Evolutionary conservation across 2,888 invertebrate species (phyloP), one percentile per base, ranked within the genome.

Genomic region (Anticlea derivata): DNA sequence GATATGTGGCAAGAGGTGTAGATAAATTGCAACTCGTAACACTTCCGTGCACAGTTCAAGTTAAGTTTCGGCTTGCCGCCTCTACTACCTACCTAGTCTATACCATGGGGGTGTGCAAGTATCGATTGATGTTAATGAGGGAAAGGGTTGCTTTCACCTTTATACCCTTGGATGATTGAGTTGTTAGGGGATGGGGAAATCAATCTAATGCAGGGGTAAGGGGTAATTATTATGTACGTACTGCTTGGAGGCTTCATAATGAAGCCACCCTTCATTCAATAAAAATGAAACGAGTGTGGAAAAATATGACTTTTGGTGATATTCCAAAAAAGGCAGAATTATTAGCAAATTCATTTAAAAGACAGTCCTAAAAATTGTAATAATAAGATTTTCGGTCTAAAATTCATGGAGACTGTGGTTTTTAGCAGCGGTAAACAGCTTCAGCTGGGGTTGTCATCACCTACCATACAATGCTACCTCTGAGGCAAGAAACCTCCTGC

Each of bases 71-170:
- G 10, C 30, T 26, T 50, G 35, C 7, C 10, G 12, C 20, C 5
- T n/a, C 33, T 24, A 12, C n/a, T 22, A 34, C 17, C 13, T 33
- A 3, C 11, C 12, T 22, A 7, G 8, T 34, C 26, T 40, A 29
- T 41, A 22, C 5, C 35, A 30, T 38, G 38, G 50, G n/a, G 41
- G 61, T 60, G 61, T 62, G 62, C 62, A 62, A 58, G 58, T 76
- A 78, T 78, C 71, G 79, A 79, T 78, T 78, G 65, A 66, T 63
- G 67, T 67, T 62, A 62, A 70, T 70, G 70, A 68, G 66, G 67
- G 46, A 52, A 82, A 83, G 83, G 83, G 83, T 81, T 83, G 70
- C 75, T 70, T 75, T 73, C 75, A 77, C 80, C 78, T 78, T 76
- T 70, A 67, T 59, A 61, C 63, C 63, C 76, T 73, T 65, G 58